Conservation (phyloP, 2,113 vertebrate genomes). For the Pseudopodoces humilis region DNA sequence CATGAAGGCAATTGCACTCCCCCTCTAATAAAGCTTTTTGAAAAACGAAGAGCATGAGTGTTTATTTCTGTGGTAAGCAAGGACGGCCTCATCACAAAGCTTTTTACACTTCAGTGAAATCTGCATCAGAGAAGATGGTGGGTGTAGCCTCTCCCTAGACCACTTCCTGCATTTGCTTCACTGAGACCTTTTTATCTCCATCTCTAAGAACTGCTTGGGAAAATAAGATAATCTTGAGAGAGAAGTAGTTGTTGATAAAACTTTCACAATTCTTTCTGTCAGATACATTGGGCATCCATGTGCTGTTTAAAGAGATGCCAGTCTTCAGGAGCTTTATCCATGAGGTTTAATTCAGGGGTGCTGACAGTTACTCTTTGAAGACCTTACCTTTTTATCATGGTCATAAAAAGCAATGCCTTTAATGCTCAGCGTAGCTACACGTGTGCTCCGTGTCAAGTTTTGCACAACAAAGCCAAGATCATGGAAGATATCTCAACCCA, state of each 20-base stretch:
- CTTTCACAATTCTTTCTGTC: neutral
- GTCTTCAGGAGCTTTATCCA: neutral
- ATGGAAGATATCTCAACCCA: neutral
- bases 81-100: neutral
- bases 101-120: neutral
- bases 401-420: neutral
- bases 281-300: neutral
- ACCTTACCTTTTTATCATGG: neutral
- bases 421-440: neutral
- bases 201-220: neutral
- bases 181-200: neutral
- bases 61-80: neutral
- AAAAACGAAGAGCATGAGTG: neutral
- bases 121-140: neutral
- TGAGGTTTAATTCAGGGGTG: neutral
- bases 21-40: neutral
- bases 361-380: neutral
- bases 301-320: constrained; percentile 2
- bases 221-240: neutral
- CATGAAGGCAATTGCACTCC: neutral
- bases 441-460: neutral
- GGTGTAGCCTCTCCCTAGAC: neutral
- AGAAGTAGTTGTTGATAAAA: neutral
- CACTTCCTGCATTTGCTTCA: neutral
- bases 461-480: neutral